Evolutionary conservation across 2,888 invertebrate genomes (phyloP).

Genomic region (Colletes collaris): DNA sequence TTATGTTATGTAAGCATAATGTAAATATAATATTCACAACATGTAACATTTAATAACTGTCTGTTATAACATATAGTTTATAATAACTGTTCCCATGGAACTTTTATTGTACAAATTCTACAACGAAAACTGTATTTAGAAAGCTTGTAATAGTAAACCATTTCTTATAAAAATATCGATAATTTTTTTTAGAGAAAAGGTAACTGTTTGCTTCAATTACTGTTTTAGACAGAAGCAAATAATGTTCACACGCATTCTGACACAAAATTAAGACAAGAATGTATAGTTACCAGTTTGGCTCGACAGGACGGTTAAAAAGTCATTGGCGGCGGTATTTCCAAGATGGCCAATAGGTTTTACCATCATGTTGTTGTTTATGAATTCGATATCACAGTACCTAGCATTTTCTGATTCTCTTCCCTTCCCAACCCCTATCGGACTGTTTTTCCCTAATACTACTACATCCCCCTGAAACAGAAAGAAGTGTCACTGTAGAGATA

Average conservation of each 20-base stretch:
- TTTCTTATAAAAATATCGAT: too few relatives aligned
- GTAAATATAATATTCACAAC: too few relatives aligned
- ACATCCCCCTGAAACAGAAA: constrained; percentile 80
- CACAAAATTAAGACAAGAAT: constrained; percentile 2
- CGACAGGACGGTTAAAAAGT: constrained; percentile 83
- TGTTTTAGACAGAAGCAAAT: too few relatives aligned
- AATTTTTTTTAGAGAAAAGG: too few relatives aligned
- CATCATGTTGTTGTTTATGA: constrained; percentile 82
- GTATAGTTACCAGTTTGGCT: constrained; percentile 80
- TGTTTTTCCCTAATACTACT: constrained; percentile 83
- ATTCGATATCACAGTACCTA: constrained; percentile 83
- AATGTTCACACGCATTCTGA: not conserved
- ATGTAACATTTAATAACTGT: too few relatives aligned
- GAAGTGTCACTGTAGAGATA: constrained; percentile 5
- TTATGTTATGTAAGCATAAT: too few relatives aligned
- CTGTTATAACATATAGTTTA: too few relatives aligned
- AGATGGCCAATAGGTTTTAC: constrained; percentile 82
- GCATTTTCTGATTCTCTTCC: constrained; percentile 82
- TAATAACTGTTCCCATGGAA: too few relatives aligned
- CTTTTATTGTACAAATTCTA: not conserved
- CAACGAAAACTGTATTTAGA: too few relatives aligned
- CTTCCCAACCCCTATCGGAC: constrained; percentile 82
- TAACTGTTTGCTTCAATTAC: too few relatives aligned
- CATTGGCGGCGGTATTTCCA: constrained; percentile 83
- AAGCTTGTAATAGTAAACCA: too few relatives aligned